Evolutionary conservation across 2,888 invertebrate genomes (phyloP).

Genomic region (Pinctada fucata): DNA sequence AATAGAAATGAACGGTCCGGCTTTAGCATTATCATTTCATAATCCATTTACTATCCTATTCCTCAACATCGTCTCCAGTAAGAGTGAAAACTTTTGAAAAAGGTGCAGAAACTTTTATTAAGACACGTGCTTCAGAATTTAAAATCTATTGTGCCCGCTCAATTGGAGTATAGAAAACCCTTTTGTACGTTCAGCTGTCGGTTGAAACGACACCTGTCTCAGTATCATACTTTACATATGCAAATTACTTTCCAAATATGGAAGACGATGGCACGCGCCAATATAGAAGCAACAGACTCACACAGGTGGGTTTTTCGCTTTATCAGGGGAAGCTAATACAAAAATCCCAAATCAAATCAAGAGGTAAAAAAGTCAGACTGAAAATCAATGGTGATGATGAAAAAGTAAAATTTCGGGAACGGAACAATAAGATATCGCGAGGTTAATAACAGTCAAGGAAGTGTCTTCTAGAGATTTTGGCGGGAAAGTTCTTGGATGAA

Average conservation of each 20-base stretch:
- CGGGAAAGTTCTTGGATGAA: slow-evolving; percentile 14
- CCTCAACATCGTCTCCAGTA: no score
- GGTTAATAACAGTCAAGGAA: no score
- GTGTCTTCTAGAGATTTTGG: no score
- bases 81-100: neutral
- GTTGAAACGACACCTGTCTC: slow-evolving; percentile 42
- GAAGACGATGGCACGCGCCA: slow-evolving; percentile 56
- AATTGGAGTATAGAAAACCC: slow-evolving; percentile 15
- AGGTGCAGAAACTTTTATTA: slow-evolving; percentile 12
- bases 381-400: no score
- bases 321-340: neutral
- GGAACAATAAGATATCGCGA: no score
- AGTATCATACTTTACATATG: slow-evolving; percentile 48
- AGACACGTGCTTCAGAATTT: slow-evolving; percentile 30
- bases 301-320: slow-evolving; percentile 1
- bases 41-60: no score
- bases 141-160: slow-evolving; percentile 19
- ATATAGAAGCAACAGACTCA: slow-evolving; percentile 31
- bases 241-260: slow-evolving; percentile 60
- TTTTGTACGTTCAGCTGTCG: slow-evolving; percentile 42
- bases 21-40: no score
- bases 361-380: no score
- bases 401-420: no score
- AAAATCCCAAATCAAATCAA: no score
- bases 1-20: no score